Base-by-base conservation (phyloP, 1,140 invertebrate genomes). In the Trissolcus basalis region DNA sequence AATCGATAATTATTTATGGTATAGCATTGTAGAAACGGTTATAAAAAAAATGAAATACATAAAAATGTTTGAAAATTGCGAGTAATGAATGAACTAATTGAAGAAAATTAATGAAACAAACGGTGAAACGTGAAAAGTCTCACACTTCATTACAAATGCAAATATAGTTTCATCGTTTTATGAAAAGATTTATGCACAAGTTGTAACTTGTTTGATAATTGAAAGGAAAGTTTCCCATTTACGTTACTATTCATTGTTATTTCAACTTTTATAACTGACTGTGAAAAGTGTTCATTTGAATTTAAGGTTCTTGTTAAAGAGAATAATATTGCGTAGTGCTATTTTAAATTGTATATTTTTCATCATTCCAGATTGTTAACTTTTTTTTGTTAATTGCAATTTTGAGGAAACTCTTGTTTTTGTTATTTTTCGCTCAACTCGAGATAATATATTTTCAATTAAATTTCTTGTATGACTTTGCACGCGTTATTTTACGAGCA, bases 161-260 rank as follows among this genome's bases (percentile, higher is more conserved):
- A 77, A 72, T 77, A 68, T 71, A 72, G 19, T 77, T 71, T 64
- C 59, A 54, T 35, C 64, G 53, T 44, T 77, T 77, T 63, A 63
- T 68, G 53, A 68, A 63, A 61, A 72, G 68, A 71, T 77, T 77
- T 71, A 71, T 71, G 61, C 61, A 56, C 61, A 61, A 71, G 61
- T 77, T 77, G 60, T 71, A 67, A 77, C 74, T 77, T 67, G 74
- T 71, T 77, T 77, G 67, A 71, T 77, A 71, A 77, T 77, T 77
- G 63, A 71, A 77, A 67, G 56, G 74, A 71, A 71, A 77, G 61
- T 77, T 77, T 63, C 51, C 50, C 54, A 14, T 64, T 75, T 75
- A 68, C 64, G 72, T 68, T 68, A 69, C 64, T 71, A 67, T 77
- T 77, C 74, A 71, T 56, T 77, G 67, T 77, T 77, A 77, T 77